Evolutionary conservation across 2,113 vertebrate species (phyloP), one percentile per base, ranked within the genome.

Genomic region (Caloenas nicobarica): DNA sequence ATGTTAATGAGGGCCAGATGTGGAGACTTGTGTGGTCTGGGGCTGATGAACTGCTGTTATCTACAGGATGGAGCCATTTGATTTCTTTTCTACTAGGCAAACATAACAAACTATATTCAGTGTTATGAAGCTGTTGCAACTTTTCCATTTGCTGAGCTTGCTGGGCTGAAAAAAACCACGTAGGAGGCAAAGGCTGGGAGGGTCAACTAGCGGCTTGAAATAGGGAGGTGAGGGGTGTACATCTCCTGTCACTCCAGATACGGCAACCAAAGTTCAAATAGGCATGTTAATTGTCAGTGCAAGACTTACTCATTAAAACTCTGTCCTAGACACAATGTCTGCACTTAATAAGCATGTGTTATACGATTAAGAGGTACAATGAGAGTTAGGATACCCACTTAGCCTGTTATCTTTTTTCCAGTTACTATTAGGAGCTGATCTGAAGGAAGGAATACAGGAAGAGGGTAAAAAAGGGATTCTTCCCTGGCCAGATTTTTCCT

Each of bases 51-150:
- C 88, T 38, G 51, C 84, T 92, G 44, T 48, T 6, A 72, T 88
- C 71, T 88, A 26, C 56, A 25, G 2, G 9, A 34, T 28, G 68
- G 26, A 81, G 84, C 16, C 40, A 3, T 36, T 64, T 7, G 62
- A 58, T 50, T 78, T 21, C 9, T 57, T 54, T 72, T 71, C 36
- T 8, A 2, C 23, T 14, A 54, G 82, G 77, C 83, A 48, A 87
- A 66, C 69, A 24, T 5, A 57, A 73, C 44, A 61, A 92, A 65
- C 40, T 40, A 9, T 76, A 50, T 8, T 13, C 84, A 84, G 33
- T 1, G 19, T 17, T 31, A 5, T 0, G 5, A 18, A 54, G 56
- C 80, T 81, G 48, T 9, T 15, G 53, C 16, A 71, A 9, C 8
- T 61, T 48, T 36, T 69, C 62, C 6, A 7, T 33, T 79, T 81